Evolutionary conservation across 2,113 vertebrate genomes (phyloP).

Genomic region (Nannobrachium achirus): DNA sequence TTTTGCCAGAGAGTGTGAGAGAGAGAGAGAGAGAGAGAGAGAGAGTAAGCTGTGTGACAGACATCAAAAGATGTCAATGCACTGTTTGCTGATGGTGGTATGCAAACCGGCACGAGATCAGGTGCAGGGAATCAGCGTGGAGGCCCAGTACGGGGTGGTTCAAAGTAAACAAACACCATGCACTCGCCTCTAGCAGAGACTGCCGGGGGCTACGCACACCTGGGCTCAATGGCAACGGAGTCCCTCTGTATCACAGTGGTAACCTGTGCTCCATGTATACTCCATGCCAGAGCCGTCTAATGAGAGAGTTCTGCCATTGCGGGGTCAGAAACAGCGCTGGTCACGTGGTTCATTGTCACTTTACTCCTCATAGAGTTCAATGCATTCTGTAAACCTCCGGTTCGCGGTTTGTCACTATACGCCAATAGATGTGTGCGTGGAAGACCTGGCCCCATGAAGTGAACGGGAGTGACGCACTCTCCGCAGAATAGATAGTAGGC

Average conservation of each 20-base stretch:
- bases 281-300: no score
- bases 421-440: no score
- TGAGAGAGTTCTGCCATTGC: no score
- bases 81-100: conserved; percentile 50
- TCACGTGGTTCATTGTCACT: no score
- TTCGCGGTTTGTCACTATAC: no score
- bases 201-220: conserved; percentile 56
- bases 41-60: conserved; percentile 28
- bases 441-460: no score
- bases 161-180: conserved; percentile 67
- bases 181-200: conserved; percentile 43
- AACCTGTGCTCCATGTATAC: no score
- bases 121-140: conserved; percentile 48
- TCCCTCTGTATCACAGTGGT: conserved; percentile 45
- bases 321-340: no score
- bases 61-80: conserved; percentile 53
- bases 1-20: background rate
- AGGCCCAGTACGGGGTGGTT: conserved; percentile 44
- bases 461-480: no score
- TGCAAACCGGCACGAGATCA: conserved; percentile 46
- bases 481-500: no score
- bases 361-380: no score
- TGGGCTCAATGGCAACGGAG: conserved; percentile 36
- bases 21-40: background rate
- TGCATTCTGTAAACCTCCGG: no score